Conservation (phyloP, 1,140 invertebrate genomes). For the Lysiphlebus fabarum region DNA sequence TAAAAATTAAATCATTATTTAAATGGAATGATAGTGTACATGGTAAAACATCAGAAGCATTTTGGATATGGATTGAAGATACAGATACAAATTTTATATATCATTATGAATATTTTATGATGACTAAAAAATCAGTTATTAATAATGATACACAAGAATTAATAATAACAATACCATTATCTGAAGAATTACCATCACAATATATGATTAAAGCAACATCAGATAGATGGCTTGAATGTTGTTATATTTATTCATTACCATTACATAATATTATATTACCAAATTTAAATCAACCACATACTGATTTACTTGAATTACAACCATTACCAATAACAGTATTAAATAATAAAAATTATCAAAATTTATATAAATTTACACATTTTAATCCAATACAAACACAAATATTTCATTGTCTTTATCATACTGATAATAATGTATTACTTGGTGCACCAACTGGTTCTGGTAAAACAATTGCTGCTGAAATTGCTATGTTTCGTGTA, state of each 20-base stretch:
- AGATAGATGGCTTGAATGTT: slow-evolving; percentile 88
- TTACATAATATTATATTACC: slow-evolving; percentile 91
- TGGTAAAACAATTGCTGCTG: slow-evolving; percentile 97
- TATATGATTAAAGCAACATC: slow-evolving; percentile 87
- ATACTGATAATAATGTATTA: slow-evolving; percentile 92
- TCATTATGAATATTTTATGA: slow-evolving; percentile 89
- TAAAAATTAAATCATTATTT: slow-evolving; percentile 82
- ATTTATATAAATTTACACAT: slow-evolving; percentile 87
- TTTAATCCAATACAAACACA: slow-evolving; percentile 99
- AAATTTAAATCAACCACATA: slow-evolving; percentile 85
- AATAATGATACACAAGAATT: slow-evolving; percentile 66
- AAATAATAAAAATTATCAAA: slow-evolving; percentile 73
- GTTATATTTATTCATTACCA: slow-evolving; percentile 70
- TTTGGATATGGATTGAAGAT: slow-evolving; percentile 99
- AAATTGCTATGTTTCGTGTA: slow-evolving; percentile 94
- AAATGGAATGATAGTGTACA: slow-evolving; percentile 88
- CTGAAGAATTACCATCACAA: slow-evolving; percentile 85
- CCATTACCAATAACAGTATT: slow-evolving; percentile 85
- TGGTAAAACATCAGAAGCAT: slow-evolving; percentile 83
- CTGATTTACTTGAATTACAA: slow-evolving; percentile 85
- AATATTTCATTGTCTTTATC: slow-evolving; percentile 94
- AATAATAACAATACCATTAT: slow-evolving; percentile 93
- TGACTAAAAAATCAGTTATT: slow-evolving; percentile 82
- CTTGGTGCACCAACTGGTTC: slow-evolving; percentile 97
- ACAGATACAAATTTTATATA: slow-evolving; percentile 91